phyloP scores from a whole-genome alignment of 2,888 invertebrate genomes.

The Portevinia maculata region DNA sequence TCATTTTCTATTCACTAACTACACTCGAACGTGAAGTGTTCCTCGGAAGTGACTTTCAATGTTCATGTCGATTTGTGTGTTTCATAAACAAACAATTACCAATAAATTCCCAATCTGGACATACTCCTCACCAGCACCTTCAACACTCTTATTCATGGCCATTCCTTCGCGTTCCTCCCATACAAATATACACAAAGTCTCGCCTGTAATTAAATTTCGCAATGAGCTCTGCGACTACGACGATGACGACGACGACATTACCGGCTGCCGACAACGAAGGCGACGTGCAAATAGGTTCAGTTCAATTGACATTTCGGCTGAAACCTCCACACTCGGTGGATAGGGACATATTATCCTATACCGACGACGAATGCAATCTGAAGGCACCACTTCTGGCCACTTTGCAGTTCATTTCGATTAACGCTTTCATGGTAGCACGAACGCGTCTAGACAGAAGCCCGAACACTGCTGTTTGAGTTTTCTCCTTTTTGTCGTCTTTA shows the following conservation, averaged over 20 bases:
- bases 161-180: slow-evolving; percentile 22
- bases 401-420: slow-evolving; percentile 74
- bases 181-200: slow-evolving; percentile 27
- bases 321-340: slow-evolving; percentile 27
- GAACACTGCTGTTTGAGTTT: slow-evolving; percentile 15
- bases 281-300: slow-evolving; percentile 69
- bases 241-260: slow-evolving; percentile 9
- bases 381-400: slow-evolving; percentile 71
- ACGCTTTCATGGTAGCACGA: slow-evolving; percentile 71
- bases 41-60: slow-evolving; percentile 70
- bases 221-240: slow-evolving; percentile 18
- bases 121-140: slow-evolving; percentile 44
- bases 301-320: slow-evolving; percentile 72
- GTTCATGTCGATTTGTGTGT: slow-evolving; percentile 70
- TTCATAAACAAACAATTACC: slow-evolving; percentile 57
- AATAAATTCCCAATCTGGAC: slow-evolving; percentile 63
- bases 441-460: slow-evolving; percentile 73
- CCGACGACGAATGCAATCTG: slow-evolving; percentile 29
- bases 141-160: slow-evolving; percentile 32
- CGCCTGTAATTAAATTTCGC: slow-evolving; percentile 59
- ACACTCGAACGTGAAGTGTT: slow-evolving; percentile 39
- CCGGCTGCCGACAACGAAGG: neutral
- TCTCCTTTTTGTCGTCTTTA: neutral
- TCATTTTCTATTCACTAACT: slow-evolving; percentile 21
- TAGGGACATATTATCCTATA: slow-evolving; percentile 52